Evolutionary conservation across 2,888 invertebrate species (phyloP), one percentile per base, ranked within the genome.

Genomic region (Melinaea marsaeus): DNA sequence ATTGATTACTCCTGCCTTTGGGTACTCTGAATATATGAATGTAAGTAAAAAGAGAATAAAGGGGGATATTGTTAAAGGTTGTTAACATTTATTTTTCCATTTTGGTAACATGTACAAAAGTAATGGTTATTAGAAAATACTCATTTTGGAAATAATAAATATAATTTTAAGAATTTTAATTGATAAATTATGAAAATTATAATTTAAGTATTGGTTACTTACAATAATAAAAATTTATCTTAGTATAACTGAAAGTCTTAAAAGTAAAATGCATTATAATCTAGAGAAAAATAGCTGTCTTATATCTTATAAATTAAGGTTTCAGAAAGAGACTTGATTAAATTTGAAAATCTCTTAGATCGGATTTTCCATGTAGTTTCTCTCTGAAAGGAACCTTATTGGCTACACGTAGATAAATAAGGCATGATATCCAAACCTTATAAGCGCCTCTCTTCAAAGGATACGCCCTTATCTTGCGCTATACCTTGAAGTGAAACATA

Each of bases 281-380:
- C 45, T 2, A 33, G 46, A 32, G 22, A 57, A 22, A 11, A 46
- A 57, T 57, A n/a, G 2, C 35, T 32, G 57, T 13, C 32, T 57
- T 57, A 45, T 2, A 13, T 22, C 35, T 22, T n/a, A 1, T 13
- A 34, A n/a, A 61, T 55, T 55, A 47, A 55, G 33, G 37, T 34
- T 60, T 11, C 6, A 32, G 57, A 13, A 42, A 45, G 37, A 11
- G 32, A 61, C 54, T 56, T 56, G 58, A 61, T 61, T 61, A 59
- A 58, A 47, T 58, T 64, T 59, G 62, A 63, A 67, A 64, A 64
- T 64, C 64, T 46, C 13, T 55, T 35, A 32, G 48, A 62, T 62
- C 47, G 57, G 63, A 65, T 65, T 59, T 65, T 63, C 55, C 57
- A 61, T 54, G 45, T 56, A 58, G 63, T 61, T 65, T 57, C 56